Base-by-base conservation (phyloP, 1,140 invertebrate species). In the Drosophila micromelanica region DNA sequence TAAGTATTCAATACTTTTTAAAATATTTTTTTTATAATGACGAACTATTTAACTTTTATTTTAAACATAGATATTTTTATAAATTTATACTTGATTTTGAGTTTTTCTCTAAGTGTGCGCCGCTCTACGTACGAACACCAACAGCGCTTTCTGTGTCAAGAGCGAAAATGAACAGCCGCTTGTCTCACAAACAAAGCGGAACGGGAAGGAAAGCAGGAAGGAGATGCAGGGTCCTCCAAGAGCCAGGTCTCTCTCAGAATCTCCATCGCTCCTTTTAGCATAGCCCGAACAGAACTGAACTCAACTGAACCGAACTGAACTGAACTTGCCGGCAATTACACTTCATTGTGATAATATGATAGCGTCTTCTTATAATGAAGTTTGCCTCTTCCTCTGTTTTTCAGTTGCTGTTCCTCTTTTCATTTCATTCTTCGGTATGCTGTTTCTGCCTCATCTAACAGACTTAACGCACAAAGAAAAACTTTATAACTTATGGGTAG, bases 301-400 rank as follows among this genome's bases (percentile, higher is more conserved):
- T 3, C 30, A 52, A 52, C 23, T n/a, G 7, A 15, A 30, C 7
- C 2, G 13, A 27, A 56, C 35, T 11, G 48, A 49, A 5, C 45
- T 56, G 62, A 67, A 67, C 62, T 75, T 75, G 73, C 60, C 52
- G 60, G 68, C 68, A 75, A 75, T 75, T 75, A 75, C 46, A 72
- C 62, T 67, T 67, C 46, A 72, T 59, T 46, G 23, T 37, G 38
- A 52, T 49, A 72, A 35, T 48, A 72, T 72, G 64, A 54, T 59
- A 62, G 46, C 46, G 46, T 67, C 54, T 17, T 40, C 54, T 67
- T 67, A 67, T 64, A 64, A 75, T 75, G 32, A 71, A 71, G 67
- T 75, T 71, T 69, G 43, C 49, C 17, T 32, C 37, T 52, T 30
- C 45, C 12, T 12, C 15, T 46, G 38, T 40, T 40, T 13, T n/a